Percentiles rank a stretch among this genome's conserved stretches.
phyloP scores from a whole-genome alignment of 1,140 invertebrate genomes.

The Brachionus calyciflorus region DNA sequence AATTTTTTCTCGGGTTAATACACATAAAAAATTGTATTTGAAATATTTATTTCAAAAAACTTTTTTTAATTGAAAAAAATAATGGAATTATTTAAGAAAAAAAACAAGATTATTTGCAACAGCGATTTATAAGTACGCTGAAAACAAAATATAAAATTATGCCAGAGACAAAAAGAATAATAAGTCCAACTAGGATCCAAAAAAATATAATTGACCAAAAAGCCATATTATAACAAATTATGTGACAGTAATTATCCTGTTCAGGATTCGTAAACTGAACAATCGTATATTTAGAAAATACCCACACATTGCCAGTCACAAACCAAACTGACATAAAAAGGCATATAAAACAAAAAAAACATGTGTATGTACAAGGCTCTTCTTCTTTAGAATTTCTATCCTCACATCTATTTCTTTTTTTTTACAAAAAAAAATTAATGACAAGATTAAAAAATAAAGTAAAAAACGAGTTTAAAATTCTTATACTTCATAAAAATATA shows the following conservation, averaged over 20 bases:
- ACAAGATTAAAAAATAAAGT: not conserved
- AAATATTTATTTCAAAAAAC: no score
- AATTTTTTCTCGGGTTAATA: no score
- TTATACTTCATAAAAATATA: conserved; percentile 39
- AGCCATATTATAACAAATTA: conserved; percentile 26
- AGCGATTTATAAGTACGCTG: not conserved
- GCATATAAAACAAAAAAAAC: not conserved
- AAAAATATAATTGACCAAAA: conserved; percentile 37
- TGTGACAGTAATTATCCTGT: not conserved
- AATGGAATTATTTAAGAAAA: no score
- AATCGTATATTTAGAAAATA: conserved; percentile 9
- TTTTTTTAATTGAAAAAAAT: no score
- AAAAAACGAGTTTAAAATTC: no score
- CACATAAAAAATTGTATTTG: no score
- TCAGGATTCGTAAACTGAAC: not conserved
- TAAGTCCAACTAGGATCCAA: not conserved
- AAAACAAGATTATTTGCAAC: conserved; percentile 8
- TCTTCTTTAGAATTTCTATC: not conserved
- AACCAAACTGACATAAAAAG: conserved; percentile 38
- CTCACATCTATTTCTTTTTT: not conserved
- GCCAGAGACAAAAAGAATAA: not conserved
- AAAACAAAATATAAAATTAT: not conserved
- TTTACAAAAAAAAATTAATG: conserved; percentile 5
- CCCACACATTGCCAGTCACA: conserved; percentile 4
- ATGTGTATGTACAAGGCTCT: conserved; percentile 34